These are phyloP conservation scores for Linnaemya tessellans DNA, from an alignment of 2,888 invertebrate species.

Conservation along the genomic window DNA sequence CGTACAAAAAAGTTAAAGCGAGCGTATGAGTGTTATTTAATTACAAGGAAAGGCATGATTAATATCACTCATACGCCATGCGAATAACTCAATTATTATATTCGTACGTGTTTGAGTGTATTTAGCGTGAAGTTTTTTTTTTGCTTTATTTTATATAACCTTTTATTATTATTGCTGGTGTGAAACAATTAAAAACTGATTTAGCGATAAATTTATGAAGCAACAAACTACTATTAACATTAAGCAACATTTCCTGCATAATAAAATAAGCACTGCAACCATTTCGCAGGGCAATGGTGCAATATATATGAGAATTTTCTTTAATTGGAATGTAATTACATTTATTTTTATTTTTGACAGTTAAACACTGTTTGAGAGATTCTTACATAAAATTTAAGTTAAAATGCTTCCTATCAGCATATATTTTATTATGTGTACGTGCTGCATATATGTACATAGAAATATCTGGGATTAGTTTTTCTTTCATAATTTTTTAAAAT, in stretches of 20 bases:
- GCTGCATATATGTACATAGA: too few relatives aligned
- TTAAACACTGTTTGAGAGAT: too few relatives aligned
- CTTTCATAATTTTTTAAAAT: too few relatives aligned
- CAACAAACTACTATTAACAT: background rate
- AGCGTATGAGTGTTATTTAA: conserved; percentile 60
- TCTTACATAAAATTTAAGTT: too few relatives aligned
- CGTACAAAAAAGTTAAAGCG: conserved; percentile 11
- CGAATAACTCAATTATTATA: conserved; percentile 18
- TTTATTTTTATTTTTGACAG: too few relatives aligned
- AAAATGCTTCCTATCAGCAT: too few relatives aligned
- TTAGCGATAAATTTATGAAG: conserved; percentile 38
- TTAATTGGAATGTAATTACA: conserved; percentile 7
- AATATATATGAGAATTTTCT: background rate
- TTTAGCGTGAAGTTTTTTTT: conserved; percentile 1
- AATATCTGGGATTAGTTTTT: too few relatives aligned
- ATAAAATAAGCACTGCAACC: background rate
- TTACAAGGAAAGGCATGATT: conserved; percentile 36
- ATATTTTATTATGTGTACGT: too few relatives aligned
- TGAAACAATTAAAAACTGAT: conserved; percentile 53
- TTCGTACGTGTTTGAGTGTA: background rate
- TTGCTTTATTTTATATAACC: background rate
- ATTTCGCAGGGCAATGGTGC: background rate
- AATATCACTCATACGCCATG: conserved; percentile 50
- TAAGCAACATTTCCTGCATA: conserved; percentile 25
- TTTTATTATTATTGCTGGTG: conserved; percentile 37